A percentile compares a stretch with the other conserved stretches of the same genome.
phyloP scores from a whole-genome alignment of 2,113 vertebrate genomes.

The Tiliqua scincoides region DNA sequence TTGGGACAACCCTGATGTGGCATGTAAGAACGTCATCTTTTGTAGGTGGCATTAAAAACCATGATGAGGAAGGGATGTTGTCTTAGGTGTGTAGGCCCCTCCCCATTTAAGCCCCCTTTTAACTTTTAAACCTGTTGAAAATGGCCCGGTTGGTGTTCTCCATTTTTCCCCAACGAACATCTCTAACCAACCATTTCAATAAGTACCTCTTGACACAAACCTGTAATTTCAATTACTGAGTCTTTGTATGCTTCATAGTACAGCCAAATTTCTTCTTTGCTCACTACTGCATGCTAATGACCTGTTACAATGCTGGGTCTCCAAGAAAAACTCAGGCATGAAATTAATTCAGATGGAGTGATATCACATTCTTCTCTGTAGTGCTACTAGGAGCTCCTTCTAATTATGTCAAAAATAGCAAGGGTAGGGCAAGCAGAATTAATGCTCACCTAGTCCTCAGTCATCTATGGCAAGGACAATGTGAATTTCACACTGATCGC shows the following conservation, averaged over 20 bases:
- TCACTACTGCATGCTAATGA: conserved; percentile 14
- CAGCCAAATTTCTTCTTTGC: conserved; percentile 28
- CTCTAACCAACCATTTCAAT: background rate
- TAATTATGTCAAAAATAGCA: background rate
- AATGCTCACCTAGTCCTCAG: background rate
- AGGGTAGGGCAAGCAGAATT: background rate
- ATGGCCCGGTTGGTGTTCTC: background rate
- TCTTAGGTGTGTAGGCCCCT: background rate
- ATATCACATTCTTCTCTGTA: accelerated
- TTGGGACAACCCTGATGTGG: too few relatives aligned
- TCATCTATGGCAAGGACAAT: background rate
- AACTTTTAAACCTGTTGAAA: background rate
- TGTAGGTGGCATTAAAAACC: background rate
- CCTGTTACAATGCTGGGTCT: conserved; percentile 4
- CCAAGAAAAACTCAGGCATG: background rate
- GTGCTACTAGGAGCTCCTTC: background rate
- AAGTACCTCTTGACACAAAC: conserved; percentile 6
- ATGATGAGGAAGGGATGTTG: background rate
- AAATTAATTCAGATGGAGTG: background rate
- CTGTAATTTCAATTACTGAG: conserved; percentile 33
- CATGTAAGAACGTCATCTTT: background rate
- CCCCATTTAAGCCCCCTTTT: background rate
- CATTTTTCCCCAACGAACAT: background rate
- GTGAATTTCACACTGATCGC: background rate
- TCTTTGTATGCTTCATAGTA: conserved; percentile 20